These are phyloP conservation scores for Suricata suricatta DNA, from an alignment of 2,113 vertebrate species.

Conservation along the genomic window DNA sequence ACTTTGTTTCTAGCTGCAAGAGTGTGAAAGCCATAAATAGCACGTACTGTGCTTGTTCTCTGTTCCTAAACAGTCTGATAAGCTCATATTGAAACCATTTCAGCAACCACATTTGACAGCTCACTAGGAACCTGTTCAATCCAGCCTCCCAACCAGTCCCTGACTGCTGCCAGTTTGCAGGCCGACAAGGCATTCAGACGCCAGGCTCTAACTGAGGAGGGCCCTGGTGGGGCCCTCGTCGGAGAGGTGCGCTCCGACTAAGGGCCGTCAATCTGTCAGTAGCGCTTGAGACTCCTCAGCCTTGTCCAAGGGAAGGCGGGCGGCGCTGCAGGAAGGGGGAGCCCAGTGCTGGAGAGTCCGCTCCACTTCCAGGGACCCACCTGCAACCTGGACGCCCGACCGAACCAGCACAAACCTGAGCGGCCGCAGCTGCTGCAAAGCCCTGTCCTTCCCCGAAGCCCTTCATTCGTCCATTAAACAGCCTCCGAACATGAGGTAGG, in stretches of 20 bases:
- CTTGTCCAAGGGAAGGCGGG: background rate
- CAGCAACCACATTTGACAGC: constrained; percentile 51
- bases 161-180: constrained; percentile 41
- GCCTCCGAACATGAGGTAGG: background rate
- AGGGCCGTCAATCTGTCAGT: constrained; percentile 58
- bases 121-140: constrained; percentile 66
- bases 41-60: constrained; percentile 65
- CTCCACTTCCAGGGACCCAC: background rate
- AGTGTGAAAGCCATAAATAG: constrained; percentile 64
- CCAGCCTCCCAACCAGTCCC: constrained; percentile 62
- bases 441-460: background rate
- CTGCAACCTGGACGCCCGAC: background rate
- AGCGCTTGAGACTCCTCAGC: constrained; percentile 46
- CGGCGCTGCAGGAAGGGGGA: background rate
- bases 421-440: background rate
- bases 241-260: constrained; percentile 3
- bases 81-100: constrained; percentile 61
- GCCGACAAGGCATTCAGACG: constrained; percentile 47
- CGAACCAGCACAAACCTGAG: background rate
- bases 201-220: constrained; percentile 42
- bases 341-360: background rate
- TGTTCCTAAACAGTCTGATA: constrained; percentile 76
- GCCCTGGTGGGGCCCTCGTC: background rate
- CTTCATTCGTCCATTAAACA: background rate
- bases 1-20: constrained; percentile 70